Evolutionary conservation across 1,140 invertebrate genomes (phyloP).

Genomic region (Tribolium castaneum): DNA sequence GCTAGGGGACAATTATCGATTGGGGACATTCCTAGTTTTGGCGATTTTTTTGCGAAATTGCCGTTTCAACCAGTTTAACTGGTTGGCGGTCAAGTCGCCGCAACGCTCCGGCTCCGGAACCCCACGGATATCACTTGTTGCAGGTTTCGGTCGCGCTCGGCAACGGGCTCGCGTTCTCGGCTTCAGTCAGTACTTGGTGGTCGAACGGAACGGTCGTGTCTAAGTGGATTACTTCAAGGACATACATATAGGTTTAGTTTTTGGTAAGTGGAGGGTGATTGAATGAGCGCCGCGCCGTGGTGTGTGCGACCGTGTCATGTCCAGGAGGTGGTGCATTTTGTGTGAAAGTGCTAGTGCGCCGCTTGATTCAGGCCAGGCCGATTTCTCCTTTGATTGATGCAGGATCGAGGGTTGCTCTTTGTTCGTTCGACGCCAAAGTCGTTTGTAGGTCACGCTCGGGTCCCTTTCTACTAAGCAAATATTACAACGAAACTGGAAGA

Average conservation of each 20-base stretch:
- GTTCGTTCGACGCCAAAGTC: conserved; percentile 28
- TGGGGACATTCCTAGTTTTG: not conserved
- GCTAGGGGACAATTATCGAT: not conserved
- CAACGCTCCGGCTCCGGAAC: conserved; percentile 35
- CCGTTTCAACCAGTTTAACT: conserved; percentile 42
- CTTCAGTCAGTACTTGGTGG: conserved; percentile 53
- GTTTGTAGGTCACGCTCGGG: conserved; percentile 35
- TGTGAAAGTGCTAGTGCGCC: conserved; percentile 51
- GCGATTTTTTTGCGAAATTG: conserved; percentile 23
- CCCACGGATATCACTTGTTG: conserved; percentile 54
- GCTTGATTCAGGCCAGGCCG: conserved; percentile 42
- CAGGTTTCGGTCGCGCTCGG: conserved; percentile 46
- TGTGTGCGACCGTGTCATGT: not conserved
- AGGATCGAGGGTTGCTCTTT: conserved; percentile 29
- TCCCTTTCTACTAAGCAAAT: not conserved
- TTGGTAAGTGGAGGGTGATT: not conserved
- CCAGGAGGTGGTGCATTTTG: conserved; percentile 13
- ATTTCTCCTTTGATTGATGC: conserved; percentile 33
- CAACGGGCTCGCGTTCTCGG: conserved; percentile 39
- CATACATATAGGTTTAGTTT: not conserved
- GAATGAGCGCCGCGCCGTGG: not conserved
- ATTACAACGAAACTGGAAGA: not conserved
- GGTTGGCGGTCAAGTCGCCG: conserved; percentile 32
- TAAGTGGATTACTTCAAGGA: not conserved
- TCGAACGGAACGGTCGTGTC: conserved; percentile 11